Evolutionary conservation across 2,797 vertebrate species (phyloP).

Genomic region (Takifugu ocellatus): DNA sequence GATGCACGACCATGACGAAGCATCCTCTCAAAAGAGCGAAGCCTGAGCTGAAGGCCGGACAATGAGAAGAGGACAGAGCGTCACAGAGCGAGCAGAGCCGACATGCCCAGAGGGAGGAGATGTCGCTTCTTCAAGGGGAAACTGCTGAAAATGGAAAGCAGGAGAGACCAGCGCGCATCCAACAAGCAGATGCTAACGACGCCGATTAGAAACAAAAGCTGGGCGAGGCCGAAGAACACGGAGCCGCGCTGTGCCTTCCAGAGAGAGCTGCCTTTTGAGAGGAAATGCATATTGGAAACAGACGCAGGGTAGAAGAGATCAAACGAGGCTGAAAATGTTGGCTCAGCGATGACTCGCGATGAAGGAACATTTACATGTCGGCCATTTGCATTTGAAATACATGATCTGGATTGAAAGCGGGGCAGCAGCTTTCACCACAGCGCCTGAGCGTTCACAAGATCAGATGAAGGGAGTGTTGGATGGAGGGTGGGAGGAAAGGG

Average conservation of each 20-base stretch:
- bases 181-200: conserved; percentile 11
- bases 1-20: conserved; percentile 15
- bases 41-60: not conserved
- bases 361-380: too few species aligned
- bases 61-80: conserved; percentile 2
- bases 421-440: too few species aligned
- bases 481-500: too few species aligned
- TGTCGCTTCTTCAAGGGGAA: conserved; percentile 1
- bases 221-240: conserved; percentile 9
- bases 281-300: conserved; percentile 5
- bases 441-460: too few species aligned
- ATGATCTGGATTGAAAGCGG: too few species aligned
- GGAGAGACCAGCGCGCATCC: conserved; percentile 8
- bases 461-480: too few species aligned
- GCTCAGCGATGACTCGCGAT: too few species aligned
- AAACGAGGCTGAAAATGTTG: not conserved
- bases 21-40: not conserved
- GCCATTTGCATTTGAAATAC: too few species aligned
- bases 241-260: conserved; percentile 15
- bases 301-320: conserved; percentile 14
- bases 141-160: conserved; percentile 7
- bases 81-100: conserved; percentile 21
- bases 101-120: conserved; percentile 1
- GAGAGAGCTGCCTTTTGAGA: not conserved
- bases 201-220: conserved; percentile 11